phyloP scores from a whole-genome alignment of 2,797 vertebrate genomes.

The Gobionotothen gibberifrons region DNA sequence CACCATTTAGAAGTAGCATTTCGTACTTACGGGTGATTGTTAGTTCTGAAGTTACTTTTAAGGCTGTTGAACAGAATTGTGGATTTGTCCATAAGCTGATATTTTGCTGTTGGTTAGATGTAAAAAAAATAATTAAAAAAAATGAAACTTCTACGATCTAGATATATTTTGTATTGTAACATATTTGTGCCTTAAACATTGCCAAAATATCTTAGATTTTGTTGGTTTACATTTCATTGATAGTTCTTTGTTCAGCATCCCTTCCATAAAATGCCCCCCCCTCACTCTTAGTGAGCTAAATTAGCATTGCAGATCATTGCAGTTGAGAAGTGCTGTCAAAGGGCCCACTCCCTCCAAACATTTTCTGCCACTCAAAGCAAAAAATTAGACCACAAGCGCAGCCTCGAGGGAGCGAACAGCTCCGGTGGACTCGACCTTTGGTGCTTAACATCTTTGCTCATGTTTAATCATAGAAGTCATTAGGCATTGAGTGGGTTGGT shows the following conservation, averaged over 20 bases:
- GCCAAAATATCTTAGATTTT: not conserved
- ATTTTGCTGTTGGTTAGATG: slow-evolving; percentile 3
- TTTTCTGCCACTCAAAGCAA: slow-evolving; percentile 58
- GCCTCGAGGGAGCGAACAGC: slow-evolving; percentile 35
- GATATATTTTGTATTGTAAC: not conserved
- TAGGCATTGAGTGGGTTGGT: slow-evolving; percentile 19
- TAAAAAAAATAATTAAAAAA: not conserved
- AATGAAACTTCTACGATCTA: not conserved
- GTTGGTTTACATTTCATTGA: slow-evolving; percentile 27
- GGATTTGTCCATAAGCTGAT: not conserved
- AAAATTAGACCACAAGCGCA: slow-evolving; percentile 33
- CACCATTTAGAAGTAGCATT: not conserved
- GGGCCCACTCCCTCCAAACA: slow-evolving; percentile 15
- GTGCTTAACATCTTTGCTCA: slow-evolving; percentile 32
- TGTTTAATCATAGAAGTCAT: slow-evolving; percentile 62
- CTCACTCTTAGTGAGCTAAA: slow-evolving; percentile 28
- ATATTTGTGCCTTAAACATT: not conserved
- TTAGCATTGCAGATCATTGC: slow-evolving; percentile 76
- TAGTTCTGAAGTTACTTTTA: slow-evolving; percentile 11
- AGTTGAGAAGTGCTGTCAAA: slow-evolving; percentile 42
- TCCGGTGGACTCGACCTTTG: slow-evolving; percentile 29
- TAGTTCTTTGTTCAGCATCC: slow-evolving; percentile 47
- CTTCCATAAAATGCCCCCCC: not conserved
- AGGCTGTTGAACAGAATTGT: slow-evolving; percentile 12
- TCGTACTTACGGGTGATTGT: not conserved